A percentile compares a stretch with the other conserved stretches of the same genome.
These are phyloP conservation scores for Aplysina aerophoba DNA, from an alignment of 37 sponge, comb jelly and placozoan genomes.

Conservation along the genomic window DNA sequence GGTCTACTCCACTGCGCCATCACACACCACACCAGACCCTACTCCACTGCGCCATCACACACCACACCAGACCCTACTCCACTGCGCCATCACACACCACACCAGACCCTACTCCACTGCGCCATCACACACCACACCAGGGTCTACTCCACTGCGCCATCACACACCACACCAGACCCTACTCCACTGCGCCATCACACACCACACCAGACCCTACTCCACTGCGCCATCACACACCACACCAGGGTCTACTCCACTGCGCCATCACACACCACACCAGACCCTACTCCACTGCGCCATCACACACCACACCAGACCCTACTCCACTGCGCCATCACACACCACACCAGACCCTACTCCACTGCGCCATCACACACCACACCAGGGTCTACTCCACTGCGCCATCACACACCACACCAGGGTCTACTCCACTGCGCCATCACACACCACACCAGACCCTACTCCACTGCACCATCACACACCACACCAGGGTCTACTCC, in stretches of 20 bases:
- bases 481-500: no score
- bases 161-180: constrained; percentile 4
- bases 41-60: no score
- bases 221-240: no score
- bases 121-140: constrained; percentile 34
- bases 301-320: constrained; percentile 43
- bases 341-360: background rate
- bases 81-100: background rate
- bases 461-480: constrained; percentile 9
- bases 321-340: no score
- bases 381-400: no score
- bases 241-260: background rate
- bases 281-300: background rate
- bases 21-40: no score
- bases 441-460: background rate
- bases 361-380: no score
- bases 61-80: background rate
- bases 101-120: background rate
- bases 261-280: background rate
- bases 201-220: no score
- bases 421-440: background rate
- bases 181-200: no score
- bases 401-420: no score
- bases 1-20: no score
- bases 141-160: no score